Evolutionary conservation across 2,797 vertebrate genomes (phyloP).

Genomic region (Esox lucius): DNA sequence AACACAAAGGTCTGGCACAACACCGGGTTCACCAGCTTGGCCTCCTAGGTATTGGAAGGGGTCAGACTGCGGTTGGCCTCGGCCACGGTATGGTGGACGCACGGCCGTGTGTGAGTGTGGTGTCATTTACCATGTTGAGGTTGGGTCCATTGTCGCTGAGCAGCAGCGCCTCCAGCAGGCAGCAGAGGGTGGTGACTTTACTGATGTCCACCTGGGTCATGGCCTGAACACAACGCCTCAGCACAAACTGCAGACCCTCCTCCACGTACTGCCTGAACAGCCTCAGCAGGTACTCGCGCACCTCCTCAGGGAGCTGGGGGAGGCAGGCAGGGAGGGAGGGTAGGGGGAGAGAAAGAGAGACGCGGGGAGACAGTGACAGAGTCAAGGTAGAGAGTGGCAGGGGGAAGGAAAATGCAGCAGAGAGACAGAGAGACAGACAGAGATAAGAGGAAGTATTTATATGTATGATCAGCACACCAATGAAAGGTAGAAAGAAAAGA

Average conservation of each 20-base stretch:
- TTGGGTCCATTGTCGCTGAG: conserved; percentile 71
- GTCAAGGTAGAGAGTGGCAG: not conserved
- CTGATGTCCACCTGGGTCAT: conserved; percentile 88
- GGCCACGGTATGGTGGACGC: too few species aligned
- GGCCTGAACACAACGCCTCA: conserved; percentile 79
- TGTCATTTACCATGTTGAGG: conserved; percentile 75
- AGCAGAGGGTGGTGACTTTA: conserved; percentile 86
- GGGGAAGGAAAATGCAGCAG: not conserved
- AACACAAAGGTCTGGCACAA: conserved; percentile 84
- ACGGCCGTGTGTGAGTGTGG: conserved; percentile 24
- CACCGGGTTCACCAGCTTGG: conserved; percentile 66
- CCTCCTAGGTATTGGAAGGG: conserved; percentile 60
- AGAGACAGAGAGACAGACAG: not conserved
- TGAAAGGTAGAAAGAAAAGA: not conserved
- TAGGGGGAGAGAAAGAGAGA: not conserved
- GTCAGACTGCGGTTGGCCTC: too few species aligned
- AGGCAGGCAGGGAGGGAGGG: not conserved
- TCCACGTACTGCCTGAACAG: conserved; percentile 82
- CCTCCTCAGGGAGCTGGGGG: conserved; percentile 71
- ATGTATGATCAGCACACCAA: not conserved
- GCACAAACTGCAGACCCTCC: conserved; percentile 79
- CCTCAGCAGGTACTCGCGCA: conserved; percentile 72
- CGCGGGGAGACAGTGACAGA: not conserved
- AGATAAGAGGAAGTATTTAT: not conserved
- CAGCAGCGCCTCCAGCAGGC: conserved; percentile 82